Evolutionary conservation across 1,140 invertebrate genomes (phyloP), one percentile per base, ranked within the genome.

Genomic region (Drosophila obscura): DNA sequence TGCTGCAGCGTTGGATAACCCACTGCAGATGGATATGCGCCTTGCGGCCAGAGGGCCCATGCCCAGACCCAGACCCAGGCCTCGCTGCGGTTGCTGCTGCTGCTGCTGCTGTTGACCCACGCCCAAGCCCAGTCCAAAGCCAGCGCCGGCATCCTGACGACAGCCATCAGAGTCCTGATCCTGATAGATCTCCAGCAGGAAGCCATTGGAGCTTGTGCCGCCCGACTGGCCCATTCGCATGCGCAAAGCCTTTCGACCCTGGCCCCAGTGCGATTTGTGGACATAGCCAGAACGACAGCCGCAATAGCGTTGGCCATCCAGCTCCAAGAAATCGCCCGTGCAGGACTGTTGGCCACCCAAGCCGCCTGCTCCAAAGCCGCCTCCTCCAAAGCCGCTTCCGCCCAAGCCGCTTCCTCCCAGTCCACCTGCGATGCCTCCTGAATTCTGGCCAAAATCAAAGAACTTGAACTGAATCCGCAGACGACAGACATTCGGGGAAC

Each of bases 251-350:
- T 93, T 93, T 8, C 82, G 76, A 4, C 80, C 83, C 16, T 73
- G 50, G 6, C 61, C 78, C 80, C 84, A 91, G 35, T 84, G 69
- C 1, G 91, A 84, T 4, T 85, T 90, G 15, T 93, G 74, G 35
- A 92, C 92, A 22, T 93, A 77, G 5, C 93, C 93, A 1, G 92
- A 93, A 16, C 92, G 92, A 59, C 94, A 94, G 0, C 94, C 94
- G 73, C 94, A 94, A 24, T 93, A 92, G 9, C 90, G 88, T 77
- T 92, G 93, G 1, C 93, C 93, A 65, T 94, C 93, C 2, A 94
- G 79, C 75, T 94, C 93, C 3, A 94, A 53, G 59, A 92, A 93
- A 13, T 93, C 93, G 4, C 92, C 87, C 1, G 53, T 66, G 49
- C 94, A 94, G 28, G 39, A 28, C 5, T 53, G 73, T 35, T 43